Evolutionary conservation across 2,888 invertebrate genomes (phyloP).

Genomic region (Stenodera caucasica): DNA sequence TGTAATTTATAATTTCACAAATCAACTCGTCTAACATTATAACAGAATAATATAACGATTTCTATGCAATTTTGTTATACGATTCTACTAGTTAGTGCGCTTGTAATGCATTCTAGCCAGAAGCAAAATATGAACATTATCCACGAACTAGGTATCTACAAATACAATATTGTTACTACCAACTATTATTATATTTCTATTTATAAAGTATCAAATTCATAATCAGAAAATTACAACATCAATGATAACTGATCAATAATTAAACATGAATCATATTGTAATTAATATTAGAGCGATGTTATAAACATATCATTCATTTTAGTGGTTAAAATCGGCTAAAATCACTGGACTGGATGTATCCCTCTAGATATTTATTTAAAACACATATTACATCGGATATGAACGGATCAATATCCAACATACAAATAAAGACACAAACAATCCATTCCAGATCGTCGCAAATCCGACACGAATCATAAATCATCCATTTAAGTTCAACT

Average conservation of each 20-base stretch:
- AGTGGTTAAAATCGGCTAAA: not conserved
- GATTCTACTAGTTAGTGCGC: not conserved
- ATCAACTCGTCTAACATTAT: not conserved
- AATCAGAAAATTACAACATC: conserved; percentile 2
- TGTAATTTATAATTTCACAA: not conserved
- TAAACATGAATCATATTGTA: not conserved
- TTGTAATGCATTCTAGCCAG: not conserved
- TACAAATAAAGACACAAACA: conserved; percentile 23
- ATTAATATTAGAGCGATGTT: not conserved
- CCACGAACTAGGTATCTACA: not conserved
- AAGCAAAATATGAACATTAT: not conserved
- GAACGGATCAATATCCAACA: conserved; percentile 18
- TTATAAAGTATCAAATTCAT: not conserved
- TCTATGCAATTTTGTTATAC: not conserved
- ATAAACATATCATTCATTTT: no score
- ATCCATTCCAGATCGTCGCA: conserved; percentile 18
- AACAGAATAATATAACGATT: not conserved
- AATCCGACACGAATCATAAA: conserved; percentile 20
- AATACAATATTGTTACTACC: not conserved
- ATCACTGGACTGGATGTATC: not conserved
- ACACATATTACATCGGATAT: conserved; percentile 5
- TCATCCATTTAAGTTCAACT: conserved; percentile 15
- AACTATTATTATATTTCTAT: conserved; percentile 3
- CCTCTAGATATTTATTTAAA: not conserved
- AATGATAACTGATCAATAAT: conserved; percentile 3